Conservation (phyloP, 2,888 invertebrate species). For the Hirudinaria manillensis region DNA sequence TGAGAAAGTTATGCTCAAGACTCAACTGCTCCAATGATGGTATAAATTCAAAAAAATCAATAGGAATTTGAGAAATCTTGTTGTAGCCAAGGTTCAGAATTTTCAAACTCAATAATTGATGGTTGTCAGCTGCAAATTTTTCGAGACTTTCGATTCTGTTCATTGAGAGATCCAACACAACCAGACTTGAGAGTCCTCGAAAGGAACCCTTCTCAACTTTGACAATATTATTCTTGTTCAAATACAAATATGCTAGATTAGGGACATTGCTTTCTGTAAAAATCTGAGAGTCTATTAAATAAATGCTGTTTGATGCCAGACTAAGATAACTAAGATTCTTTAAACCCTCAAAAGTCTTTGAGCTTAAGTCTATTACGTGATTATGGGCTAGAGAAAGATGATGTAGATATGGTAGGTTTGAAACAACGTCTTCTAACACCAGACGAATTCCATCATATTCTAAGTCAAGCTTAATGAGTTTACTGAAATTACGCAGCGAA, state of each 20-base stretch:
- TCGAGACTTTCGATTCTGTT: conserved; percentile 5
- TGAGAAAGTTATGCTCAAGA: conserved; percentile 1
- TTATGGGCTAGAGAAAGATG: background rate
- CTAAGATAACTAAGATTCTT: background rate
- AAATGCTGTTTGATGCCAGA: background rate
- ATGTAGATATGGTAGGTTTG: background rate
- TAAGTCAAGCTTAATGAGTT: background rate
- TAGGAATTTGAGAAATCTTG: background rate
- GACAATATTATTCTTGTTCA: conserved; percentile 7
- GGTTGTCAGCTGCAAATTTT: background rate
- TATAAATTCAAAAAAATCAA: conserved; percentile 1
- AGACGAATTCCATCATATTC: conserved; percentile 3
- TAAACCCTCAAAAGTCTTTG: conserved; percentile 6
- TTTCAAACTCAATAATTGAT: background rate
- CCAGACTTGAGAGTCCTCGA: background rate
- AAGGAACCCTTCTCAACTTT: background rate
- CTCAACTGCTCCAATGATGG: background rate
- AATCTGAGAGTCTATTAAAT: background rate
- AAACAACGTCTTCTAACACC: background rate
- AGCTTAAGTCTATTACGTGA: background rate
- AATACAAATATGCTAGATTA: background rate
- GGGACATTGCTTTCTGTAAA: background rate
- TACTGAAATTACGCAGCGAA: background rate
- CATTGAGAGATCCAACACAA: background rate
- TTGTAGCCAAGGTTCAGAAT: background rate